A percentile compares a stretch with the other conserved stretches of the same genome.
Conservation (phyloP, 2,888 invertebrate genomes). For the Eupelmus urozonus region DNA sequence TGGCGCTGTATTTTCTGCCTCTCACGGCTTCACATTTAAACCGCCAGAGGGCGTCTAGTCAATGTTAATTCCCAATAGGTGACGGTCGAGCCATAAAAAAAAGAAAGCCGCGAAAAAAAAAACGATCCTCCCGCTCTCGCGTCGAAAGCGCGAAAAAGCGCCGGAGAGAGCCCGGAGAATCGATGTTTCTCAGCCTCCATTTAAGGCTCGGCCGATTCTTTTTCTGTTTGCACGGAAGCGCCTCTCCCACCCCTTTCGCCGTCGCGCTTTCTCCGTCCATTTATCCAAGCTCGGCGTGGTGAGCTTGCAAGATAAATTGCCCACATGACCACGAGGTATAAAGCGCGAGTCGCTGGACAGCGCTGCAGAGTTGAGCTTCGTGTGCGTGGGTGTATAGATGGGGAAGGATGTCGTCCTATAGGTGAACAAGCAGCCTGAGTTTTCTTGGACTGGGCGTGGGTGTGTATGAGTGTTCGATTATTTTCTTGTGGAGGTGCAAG, state of each 20-base stretch:
- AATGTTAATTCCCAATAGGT: too few relatives aligned
- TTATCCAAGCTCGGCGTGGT: slow-evolving; percentile 20
- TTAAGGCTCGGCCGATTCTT: slow-evolving; percentile 46
- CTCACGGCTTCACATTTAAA: too few relatives aligned
- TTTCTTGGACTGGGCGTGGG: background rate
- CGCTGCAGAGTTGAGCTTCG: too few relatives aligned
- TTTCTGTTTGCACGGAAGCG: slow-evolving; percentile 23
- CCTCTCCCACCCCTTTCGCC: background rate
- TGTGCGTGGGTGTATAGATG: background rate
- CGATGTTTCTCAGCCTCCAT: slow-evolving; percentile 49
- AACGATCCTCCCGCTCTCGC: background rate
- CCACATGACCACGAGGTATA: slow-evolving; percentile 48
- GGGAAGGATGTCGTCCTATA: background rate
- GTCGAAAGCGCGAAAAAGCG: background rate
- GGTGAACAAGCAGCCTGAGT: background rate
- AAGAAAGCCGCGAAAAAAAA: background rate
- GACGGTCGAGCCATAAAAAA: background rate
- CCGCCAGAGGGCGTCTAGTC: too few relatives aligned
- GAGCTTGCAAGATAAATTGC: slow-evolving; percentile 52
- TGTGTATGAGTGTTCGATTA: background rate
- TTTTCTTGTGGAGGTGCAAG: background rate
- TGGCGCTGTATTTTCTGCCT: too few relatives aligned
- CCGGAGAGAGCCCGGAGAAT: slow-evolving; percentile 13
- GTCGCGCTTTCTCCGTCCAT: slow-evolving; percentile 17
- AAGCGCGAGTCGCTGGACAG: slow-evolving; percentile 28